Base-by-base conservation (phyloP, 2,888 invertebrate genomes). In the Andricus curvator region DNA sequence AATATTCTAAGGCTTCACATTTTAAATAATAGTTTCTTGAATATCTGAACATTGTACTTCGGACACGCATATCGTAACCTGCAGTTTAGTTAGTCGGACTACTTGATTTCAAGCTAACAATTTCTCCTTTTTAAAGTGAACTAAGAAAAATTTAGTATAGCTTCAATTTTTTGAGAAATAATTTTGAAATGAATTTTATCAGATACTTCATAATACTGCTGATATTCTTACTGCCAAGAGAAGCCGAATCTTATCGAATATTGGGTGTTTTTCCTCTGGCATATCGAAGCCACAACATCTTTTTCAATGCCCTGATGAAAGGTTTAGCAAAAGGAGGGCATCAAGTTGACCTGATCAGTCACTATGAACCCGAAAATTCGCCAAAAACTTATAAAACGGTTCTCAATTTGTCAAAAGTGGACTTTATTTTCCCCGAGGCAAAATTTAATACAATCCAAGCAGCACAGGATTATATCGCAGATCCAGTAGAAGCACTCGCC, bases 211-310 rank as follows among this genome's bases (percentile, higher is more conserved):
- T 25, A 3, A 15, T 62, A 25, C 5, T 62, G 13, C 5, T 62
- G 4, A 25, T 62, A 6, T 15, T 0, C 22, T 25, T 25, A 9
- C 13, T 22, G 62, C 3, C 1, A 0, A 25, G 11, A 15, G 62
- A 25, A 62, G 8, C 25, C 25, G 15, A 62, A 15, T 2, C 62
- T 1, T 62, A 93, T 3, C 89, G 90, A 77, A 94, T 94, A 78
- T 86, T 94, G 41, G 93, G 92, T 0, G 88, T 93, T 0, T 93
- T 93, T 82, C 90, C 92, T 0, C 93, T 93, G 80, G 91, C 93
- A 15, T 93, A 91, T 3, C 93, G 90, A 82, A 94, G 94, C 77
- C 94, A 94, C 79, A 93, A 90, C 60, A 92, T 93, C 85, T 93
- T 94, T 91, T 92, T 91, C 78, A 91, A 88, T 56, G 88, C 92